These are phyloP conservation scores for fruit fly (Drosophila melanogaster) DNA, from an alignment of 1,140 invertebrate species.

Conservation along the genomic window DNA sequence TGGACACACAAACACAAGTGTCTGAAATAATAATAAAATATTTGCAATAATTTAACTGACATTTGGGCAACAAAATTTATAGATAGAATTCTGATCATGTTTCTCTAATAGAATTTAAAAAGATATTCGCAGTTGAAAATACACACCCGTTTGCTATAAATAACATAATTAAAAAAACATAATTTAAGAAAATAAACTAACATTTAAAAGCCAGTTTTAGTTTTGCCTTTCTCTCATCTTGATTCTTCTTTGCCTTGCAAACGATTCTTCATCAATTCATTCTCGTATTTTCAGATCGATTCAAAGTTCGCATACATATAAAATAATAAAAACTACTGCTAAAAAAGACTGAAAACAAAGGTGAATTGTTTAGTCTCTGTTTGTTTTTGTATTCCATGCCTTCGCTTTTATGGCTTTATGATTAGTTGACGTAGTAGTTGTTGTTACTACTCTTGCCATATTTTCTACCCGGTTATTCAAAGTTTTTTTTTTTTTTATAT, in stretches of 20 bases:
- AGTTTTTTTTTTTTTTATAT: constrained; percentile 11
- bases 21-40: constrained; percentile 22
- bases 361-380: constrained; percentile 44
- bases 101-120: not conserved
- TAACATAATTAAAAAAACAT: not conserved
- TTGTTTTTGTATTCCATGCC: constrained; percentile 37
- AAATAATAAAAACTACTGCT: not conserved
- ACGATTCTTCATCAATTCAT: constrained; percentile 3
- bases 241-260: not conserved
- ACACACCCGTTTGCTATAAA: no score
- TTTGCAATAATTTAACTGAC: constrained; percentile 65
- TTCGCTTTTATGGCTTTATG: constrained; percentile 52
- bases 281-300: constrained; percentile 24
- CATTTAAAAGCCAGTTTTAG: not conserved
- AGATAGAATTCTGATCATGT: constrained; percentile 9
- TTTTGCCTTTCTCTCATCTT: not conserved
- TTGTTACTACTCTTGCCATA: constrained; percentile 15
- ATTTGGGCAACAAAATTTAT: constrained; percentile 26
- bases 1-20: constrained; percentile 19
- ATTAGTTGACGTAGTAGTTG: constrained; percentile 47
- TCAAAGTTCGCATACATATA: constrained; percentile 13
- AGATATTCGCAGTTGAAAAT: no score
- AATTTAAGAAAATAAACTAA: not conserved
- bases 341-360: constrained; percentile 29
- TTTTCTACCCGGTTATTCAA: constrained; percentile 19